Base-by-base conservation (phyloP, 2,113 vertebrate species). In the Echinops telfairi region DNA sequence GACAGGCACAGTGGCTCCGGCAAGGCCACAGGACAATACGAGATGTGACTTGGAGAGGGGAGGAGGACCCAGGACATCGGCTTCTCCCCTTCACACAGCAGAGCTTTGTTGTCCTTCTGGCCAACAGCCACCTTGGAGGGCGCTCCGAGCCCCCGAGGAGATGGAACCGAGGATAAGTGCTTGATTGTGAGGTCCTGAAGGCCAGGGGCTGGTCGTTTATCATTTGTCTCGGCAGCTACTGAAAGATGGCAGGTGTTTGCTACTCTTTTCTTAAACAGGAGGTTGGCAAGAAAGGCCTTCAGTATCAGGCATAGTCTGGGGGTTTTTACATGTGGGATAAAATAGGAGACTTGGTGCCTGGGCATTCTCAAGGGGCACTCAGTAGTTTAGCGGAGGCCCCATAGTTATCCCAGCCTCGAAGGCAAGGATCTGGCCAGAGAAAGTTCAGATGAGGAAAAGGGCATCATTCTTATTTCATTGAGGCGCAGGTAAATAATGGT, bases 31-130 rank as follows among this genome's bases (percentile, higher is more conserved):
- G 60, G 25, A 58, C 23, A 64, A 79, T 90, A 66, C 23, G 81
- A 58, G 29, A 66, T 85, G 38, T 84, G 14, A 29, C 85, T 94
- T 9, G 38, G 85, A 82, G 90, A 83, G 58, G 57, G 23, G 82
- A 60, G 19, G 58, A 73, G n/a, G 78, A 36, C 57, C 40, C n/a
- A 64, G n/a, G 29, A 85, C 36, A 75, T 6, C 31, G 38, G 84
- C 58, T 88, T 84, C 60, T 78, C 33, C 31, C 22, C 2, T 31
- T 6, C 64, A 93, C 90, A 93, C 91, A 85, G 78, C 2, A 1
- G 60, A 70, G 86, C 78, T 96, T 95, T 94, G 89, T 95, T 88
- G 64, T 17, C 27, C 27, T 80, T 40, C 87, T 93, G 95, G 93
- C 91, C 57, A 57, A 76, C 10, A 58, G 91, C 93, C 85, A 78